These are phyloP conservation scores for Parnassius mnemosyne DNA, from an alignment of 2,888 invertebrate species.

Conservation along the genomic window DNA sequence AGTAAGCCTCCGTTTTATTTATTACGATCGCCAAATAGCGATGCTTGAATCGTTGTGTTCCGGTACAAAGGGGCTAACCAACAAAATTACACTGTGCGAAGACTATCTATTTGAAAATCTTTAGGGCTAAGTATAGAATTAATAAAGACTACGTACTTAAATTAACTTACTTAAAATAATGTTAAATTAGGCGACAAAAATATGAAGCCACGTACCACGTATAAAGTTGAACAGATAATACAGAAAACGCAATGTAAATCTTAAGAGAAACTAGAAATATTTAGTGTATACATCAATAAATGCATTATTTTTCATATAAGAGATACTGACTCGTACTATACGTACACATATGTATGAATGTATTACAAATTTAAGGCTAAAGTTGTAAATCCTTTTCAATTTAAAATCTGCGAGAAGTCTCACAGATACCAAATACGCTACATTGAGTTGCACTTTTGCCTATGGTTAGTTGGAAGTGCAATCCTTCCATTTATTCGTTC, in stretches of 20 bases:
- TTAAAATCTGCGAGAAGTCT: not conserved
- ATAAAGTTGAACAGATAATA: too few species aligned
- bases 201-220: too few species aligned
- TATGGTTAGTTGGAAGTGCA: conserved; percentile 67
- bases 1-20: conserved; percentile 2
- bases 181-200: too few species aligned
- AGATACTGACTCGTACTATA: too few species aligned
- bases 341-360: not conserved
- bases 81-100: conserved; percentile 3
- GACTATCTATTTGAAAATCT: conserved; percentile 9
- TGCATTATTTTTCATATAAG: too few species aligned
- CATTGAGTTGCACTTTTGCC: conserved; percentile 50
- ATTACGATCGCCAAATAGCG: conserved; percentile 4
- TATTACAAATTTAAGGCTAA: too few species aligned
- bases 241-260: too few species aligned
- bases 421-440: conserved; percentile 27
- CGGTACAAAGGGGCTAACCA: conserved; percentile 1
- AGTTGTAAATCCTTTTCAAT: too few species aligned
- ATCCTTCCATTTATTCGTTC: conserved; percentile 68
- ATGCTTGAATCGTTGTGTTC: not conserved
- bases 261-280: too few species aligned
- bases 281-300: too few species aligned
- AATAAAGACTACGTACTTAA: not conserved
- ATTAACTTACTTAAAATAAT: too few species aligned
- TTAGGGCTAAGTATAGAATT: not conserved